Evolutionary conservation across 1,140 invertebrate species (phyloP), one percentile per base, ranked within the genome.

Genomic region (Eciton burchellii): DNA sequence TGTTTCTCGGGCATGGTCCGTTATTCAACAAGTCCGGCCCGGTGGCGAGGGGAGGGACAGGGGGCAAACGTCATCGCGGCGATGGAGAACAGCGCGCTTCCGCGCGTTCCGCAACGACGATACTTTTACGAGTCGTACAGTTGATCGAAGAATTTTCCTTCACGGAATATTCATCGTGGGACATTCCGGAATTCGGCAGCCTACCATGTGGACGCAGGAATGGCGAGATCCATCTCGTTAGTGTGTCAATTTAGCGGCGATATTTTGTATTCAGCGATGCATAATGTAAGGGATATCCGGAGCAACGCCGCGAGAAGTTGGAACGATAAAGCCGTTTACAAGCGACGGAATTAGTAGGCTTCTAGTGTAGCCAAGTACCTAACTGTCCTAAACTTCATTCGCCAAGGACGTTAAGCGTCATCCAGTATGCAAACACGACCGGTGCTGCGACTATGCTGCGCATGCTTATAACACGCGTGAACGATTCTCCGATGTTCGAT

Each of bases 291-390:
- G 63, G 49, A 79, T 79, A 79, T 70, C 70, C 63, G 21, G 35
- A 70, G 74, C 74, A 56, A 45, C 49, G 24, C 35, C 74, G 47
- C 35, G 63, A 57, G 74, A 79, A 79, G 63, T 79, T 79, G 56
- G 74, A 49, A 79, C 74, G 63, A 79, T 79, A 79, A 79, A 79
- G 74, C 74, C 63, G 74, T 79, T 79, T 79, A 79, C 74, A 79
- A 79, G 74, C 74, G 63, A 79, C 74, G 63, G 63, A 79, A 79
- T 79, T 79, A 79, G 74, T 79, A 79, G 74, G 74, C 74, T 79
- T 70, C 74, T n/a, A n/a, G 74, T 68, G 74, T 70, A 70, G 49
- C 24, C 24, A 79, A 68, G 63, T 79, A 49, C 63, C 63, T 79
- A 79, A 79, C 47, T 79, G 65, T 79, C 74, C 74, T 79, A 79